These are phyloP conservation scores for Mantis religiosa DNA, from an alignment of 2,888 invertebrate species.

Conservation along the genomic window DNA sequence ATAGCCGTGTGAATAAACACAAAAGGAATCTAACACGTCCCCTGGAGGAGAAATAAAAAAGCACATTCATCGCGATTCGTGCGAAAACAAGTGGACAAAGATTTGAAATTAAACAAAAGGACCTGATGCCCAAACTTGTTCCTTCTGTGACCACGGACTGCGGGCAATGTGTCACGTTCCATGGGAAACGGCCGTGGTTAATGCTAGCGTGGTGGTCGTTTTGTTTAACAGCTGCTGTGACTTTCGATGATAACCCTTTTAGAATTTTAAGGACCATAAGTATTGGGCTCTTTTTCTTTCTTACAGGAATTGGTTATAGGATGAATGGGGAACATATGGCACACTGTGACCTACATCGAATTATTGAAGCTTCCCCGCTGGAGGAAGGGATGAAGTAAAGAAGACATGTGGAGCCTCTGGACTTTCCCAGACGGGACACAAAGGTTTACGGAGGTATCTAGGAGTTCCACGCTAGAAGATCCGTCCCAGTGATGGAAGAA, in stretches of 20 bases:
- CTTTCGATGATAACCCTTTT: neutral
- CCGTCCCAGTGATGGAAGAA: no score
- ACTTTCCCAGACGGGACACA: no score
- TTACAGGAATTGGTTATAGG: no score
- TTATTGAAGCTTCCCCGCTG: no score
- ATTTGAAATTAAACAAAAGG: neutral
- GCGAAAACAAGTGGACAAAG: neutral
- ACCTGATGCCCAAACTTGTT: neutral
- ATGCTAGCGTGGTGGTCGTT: neutral
- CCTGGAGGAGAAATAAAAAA: neutral
- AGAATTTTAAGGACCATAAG: no score
- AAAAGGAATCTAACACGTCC: neutral
- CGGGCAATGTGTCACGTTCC: neutral
- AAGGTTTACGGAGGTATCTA: no score
- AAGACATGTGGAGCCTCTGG: no score
- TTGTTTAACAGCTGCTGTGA: neutral
- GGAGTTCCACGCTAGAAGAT: no score
- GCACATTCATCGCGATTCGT: neutral
- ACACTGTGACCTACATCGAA: no score
- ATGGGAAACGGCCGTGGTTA: neutral
- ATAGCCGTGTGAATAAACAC: neutral
- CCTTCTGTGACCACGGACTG: neutral
- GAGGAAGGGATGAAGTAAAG: no score
- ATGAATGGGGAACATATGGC: no score
- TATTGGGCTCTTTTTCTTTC: no score